Evolutionary conservation across 2,888 invertebrate species (phyloP), one percentile per base, ranked within the genome.

Genomic region (Xestia xanthographa): DNA sequence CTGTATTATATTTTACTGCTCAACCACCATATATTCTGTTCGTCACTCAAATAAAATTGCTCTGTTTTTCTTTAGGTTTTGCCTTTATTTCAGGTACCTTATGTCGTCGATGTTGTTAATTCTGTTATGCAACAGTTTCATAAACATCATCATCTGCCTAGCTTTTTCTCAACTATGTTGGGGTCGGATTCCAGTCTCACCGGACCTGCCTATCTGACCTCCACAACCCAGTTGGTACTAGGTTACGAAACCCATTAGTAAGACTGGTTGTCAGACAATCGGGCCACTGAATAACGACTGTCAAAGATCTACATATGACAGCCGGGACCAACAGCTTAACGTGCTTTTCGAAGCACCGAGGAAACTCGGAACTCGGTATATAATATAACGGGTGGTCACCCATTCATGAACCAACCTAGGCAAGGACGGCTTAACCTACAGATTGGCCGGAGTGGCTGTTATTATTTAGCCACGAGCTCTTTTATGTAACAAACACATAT

Each of bases 1-100:
- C 58, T n/a, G 14, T 68, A 68, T 58, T n/a, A 65, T 82, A 75
- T 68, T 83, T 79, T 68, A 78, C 45, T 41, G 38, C 43, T 17
- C 29, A 68, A 73, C 38, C 62, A 17, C 26, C 20, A 38, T 68
- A 45, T 69, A 38, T 66, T 65, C 38, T 17, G 11, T 67, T 67
- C 41, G 26, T 78, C 82, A 77, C 20, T 50, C 22, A 53, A 60
- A 26, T 43, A 17, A 29, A 79, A 77, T 43, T 22, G 34, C 63
- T 29, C 50, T 67, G 66, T 83, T 83, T 83, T 56, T 66, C 29
- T 29, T 12, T 5, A 20, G n/a, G 2, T 38, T 41, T 53, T 4
- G 9, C 20, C 5, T 56, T 48, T 75, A 45, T 34, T 11, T 29
- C 43, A 63, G 45, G 38, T 56, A 41, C 11, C 14, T 22, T 22